Conservation (phyloP, 2,888 invertebrate genomes). For the Glyphotaelius pellucidus region DNA sequence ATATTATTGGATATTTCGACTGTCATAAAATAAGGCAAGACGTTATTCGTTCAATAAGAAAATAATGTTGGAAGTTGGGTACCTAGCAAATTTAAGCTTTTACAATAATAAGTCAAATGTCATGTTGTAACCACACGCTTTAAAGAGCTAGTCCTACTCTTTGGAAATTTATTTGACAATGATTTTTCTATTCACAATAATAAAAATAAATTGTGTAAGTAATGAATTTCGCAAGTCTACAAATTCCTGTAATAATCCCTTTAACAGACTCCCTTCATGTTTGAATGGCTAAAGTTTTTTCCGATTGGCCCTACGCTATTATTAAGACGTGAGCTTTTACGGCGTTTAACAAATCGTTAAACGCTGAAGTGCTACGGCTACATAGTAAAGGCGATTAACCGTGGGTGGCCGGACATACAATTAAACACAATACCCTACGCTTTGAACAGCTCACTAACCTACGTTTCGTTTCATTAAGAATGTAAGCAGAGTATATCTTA, state of each 20-base stretch:
- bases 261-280: background rate
- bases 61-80: no score
- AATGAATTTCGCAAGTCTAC: constrained; percentile 14
- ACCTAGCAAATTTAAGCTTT: no score
- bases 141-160: no score
- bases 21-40: background rate
- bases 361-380: constrained; percentile 21
- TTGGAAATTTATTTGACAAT: no score
- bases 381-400: constrained; percentile 31
- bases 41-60: no score
- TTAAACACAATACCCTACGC: constrained; percentile 7
- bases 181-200: background rate
- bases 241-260: background rate
- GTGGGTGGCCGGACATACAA: constrained; percentile 34
- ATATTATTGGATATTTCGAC: background rate
- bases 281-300: background rate
- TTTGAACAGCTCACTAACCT: background rate
- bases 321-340: constrained; percentile 12
- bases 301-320: constrained; percentile 6
- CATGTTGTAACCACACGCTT: no score
- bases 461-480: background rate
- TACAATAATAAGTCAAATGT: no score
- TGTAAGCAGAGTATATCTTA: background rate
- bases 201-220: background rate
- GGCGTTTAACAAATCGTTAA: constrained; percentile 10